These are phyloP conservation scores for Neodontobutis hainanensis DNA, from an alignment of 2,113 vertebrate genomes.

Conservation along the genomic window DNA sequence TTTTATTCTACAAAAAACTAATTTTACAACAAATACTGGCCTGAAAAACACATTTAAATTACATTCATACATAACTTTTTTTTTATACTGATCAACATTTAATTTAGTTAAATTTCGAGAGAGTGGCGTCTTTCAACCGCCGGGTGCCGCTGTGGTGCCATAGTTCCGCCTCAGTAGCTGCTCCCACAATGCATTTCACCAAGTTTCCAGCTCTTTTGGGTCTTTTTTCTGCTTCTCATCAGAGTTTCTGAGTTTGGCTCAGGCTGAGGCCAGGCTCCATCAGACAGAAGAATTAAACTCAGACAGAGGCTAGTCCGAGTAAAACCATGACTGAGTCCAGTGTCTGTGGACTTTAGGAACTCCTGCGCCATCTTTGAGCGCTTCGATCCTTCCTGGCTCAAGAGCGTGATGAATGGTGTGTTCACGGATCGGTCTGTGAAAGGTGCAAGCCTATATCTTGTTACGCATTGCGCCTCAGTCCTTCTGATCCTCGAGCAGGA, in stretches of 20 bases:
- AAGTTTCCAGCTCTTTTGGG: neutral
- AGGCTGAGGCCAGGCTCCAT: constrained; percentile 8
- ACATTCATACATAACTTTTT: no score
- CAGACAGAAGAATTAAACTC: neutral
- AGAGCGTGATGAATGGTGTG: constrained; percentile 60
- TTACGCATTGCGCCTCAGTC: constrained; percentile 69
- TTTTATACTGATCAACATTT: no score
- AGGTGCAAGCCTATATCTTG: constrained; percentile 56
- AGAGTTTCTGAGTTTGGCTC: no score
- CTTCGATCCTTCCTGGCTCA: constrained; percentile 64
- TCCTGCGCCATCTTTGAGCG: rapidly evolving
- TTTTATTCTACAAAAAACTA: no score
- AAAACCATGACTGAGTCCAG: neutral
- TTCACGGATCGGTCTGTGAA: constrained; percentile 50
- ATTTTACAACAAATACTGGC: no score
- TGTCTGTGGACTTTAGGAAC: neutral
- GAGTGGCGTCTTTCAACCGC: neutral
- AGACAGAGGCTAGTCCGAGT: no score
- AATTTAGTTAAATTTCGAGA: no score
- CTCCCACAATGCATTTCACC: constrained; percentile 62
- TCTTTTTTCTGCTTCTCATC: neutral
- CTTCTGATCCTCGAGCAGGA: constrained; percentile 59
- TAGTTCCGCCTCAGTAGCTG: neutral
- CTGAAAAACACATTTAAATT: no score
- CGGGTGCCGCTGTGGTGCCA: neutral